phyloP scores from a whole-genome alignment of 2,113 vertebrate genomes.

The Psophia crepitans region DNA sequence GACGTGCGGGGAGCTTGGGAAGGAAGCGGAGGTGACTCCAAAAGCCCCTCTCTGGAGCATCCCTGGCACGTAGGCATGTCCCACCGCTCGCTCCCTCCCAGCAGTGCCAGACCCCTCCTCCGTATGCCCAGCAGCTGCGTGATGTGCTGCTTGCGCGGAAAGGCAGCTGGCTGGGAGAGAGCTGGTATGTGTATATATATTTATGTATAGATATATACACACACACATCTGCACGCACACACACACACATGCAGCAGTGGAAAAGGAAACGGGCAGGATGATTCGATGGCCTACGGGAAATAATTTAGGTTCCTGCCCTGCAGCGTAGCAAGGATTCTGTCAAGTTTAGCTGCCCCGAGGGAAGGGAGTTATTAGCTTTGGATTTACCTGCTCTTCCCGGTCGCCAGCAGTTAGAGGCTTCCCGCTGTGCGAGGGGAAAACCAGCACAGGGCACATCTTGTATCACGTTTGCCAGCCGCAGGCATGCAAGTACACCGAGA shows the following conservation, averaged over 20 bases:
- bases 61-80: neutral
- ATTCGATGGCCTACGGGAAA: neutral
- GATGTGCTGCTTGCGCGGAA: neutral
- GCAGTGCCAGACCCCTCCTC: neutral
- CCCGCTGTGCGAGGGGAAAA: neutral
- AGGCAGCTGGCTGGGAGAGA: neutral
- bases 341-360: neutral
- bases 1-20: neutral
- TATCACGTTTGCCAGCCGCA: neutral
- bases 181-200: neutral
- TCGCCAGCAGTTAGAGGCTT: neutral
- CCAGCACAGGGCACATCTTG: neutral
- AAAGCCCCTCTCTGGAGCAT: neutral
- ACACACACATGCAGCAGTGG: conserved; percentile 1
- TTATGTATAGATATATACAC: neutral
- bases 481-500: neutral
- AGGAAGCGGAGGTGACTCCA: neutral
- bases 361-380: neutral
- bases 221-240: neutral
- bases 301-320: neutral
- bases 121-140: neutral
- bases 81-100: neutral
- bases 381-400: neutral
- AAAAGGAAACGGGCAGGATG: neutral
- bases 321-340: neutral